These are phyloP conservation scores for Cabera pusaria DNA, from an alignment of 2,888 invertebrate species.

Conservation along the genomic window DNA sequence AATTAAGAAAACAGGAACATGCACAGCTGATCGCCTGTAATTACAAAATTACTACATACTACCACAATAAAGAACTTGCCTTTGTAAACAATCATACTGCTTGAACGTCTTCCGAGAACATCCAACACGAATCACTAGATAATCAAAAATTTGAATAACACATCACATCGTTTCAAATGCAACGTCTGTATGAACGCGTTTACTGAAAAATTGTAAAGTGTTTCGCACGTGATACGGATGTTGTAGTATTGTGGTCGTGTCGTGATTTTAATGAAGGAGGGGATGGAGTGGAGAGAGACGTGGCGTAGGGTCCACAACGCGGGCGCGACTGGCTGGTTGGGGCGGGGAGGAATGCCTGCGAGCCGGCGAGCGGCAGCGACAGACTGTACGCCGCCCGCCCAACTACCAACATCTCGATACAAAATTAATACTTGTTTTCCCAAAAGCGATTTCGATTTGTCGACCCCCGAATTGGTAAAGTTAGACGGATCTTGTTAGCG, in stretches of 20 bases:
- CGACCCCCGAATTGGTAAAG: slow-evolving; percentile 76
- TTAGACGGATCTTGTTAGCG: slow-evolving; percentile 78
- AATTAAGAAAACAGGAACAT: slow-evolving; percentile 18
- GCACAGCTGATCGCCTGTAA: slow-evolving; percentile 17
- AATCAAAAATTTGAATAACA: slow-evolving; percentile 54
- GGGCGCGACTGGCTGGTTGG: slow-evolving; percentile 68
- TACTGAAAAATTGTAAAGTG: slow-evolving; percentile 31
- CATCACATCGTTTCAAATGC: slow-evolving; percentile 50
- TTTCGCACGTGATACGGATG: slow-evolving; percentile 33
- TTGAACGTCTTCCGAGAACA: slow-evolving; percentile 29
- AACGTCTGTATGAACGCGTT: slow-evolving; percentile 30
- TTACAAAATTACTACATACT: slow-evolving; percentile 21
- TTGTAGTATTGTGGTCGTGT: slow-evolving; percentile 40
- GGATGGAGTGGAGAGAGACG: slow-evolving; percentile 44
- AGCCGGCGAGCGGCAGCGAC: slow-evolving; percentile 26
- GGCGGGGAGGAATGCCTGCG: slow-evolving; percentile 56
- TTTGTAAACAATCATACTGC: slow-evolving; percentile 43
- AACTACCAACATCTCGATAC: slow-evolving; percentile 66
- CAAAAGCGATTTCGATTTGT: slow-evolving; percentile 82
- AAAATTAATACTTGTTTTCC: slow-evolving; percentile 83
- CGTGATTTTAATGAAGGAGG: slow-evolving; percentile 51
- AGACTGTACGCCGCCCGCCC: slow-evolving; percentile 74
- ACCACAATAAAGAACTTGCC: slow-evolving; percentile 35
- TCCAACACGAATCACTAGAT: slow-evolving; percentile 59
- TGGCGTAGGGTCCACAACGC: slow-evolving; percentile 57